Evolutionary conservation across 2,113 vertebrate genomes (phyloP).

Genomic region (Indri indri): DNA sequence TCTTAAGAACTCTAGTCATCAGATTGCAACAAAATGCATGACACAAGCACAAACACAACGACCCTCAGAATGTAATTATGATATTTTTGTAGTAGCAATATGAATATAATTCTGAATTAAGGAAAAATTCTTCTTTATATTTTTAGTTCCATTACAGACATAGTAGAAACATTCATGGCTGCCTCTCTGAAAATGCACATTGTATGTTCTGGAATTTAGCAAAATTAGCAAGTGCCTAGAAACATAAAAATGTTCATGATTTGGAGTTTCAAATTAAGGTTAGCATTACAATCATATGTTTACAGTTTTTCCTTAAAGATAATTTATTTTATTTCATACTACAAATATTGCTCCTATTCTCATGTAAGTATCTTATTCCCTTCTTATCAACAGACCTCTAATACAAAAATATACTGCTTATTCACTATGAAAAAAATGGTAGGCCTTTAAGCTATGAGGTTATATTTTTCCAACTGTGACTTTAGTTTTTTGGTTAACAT

Average conservation of each 20-base stretch:
- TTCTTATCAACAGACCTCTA: neutral
- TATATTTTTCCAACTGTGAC: neutral
- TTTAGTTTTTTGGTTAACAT: neutral
- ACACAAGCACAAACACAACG: neutral
- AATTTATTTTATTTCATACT: neutral
- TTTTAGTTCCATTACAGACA: neutral
- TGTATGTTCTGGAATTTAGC: neutral
- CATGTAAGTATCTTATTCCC: neutral
- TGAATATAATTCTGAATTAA: neutral
- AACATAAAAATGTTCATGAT: neutral
- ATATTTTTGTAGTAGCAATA: too few species aligned
- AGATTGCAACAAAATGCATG: neutral
- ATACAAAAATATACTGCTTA: neutral
- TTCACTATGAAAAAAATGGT: neutral
- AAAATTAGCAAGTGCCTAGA: neutral
- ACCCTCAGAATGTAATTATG: neutral
- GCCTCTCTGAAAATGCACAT: neutral
- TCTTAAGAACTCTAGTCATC: neutral
- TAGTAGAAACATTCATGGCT: neutral
- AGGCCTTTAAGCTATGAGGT: neutral
- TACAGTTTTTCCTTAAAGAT: neutral
- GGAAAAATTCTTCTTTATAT: neutral
- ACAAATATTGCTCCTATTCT: neutral
- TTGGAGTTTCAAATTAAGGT: neutral
- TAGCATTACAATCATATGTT: neutral